Percentiles rank a stretch among this genome's conserved stretches.
Evolutionary conservation across 2,113 vertebrate genomes (phyloP).

Genomic region (Brachirus orientalis): DNA sequence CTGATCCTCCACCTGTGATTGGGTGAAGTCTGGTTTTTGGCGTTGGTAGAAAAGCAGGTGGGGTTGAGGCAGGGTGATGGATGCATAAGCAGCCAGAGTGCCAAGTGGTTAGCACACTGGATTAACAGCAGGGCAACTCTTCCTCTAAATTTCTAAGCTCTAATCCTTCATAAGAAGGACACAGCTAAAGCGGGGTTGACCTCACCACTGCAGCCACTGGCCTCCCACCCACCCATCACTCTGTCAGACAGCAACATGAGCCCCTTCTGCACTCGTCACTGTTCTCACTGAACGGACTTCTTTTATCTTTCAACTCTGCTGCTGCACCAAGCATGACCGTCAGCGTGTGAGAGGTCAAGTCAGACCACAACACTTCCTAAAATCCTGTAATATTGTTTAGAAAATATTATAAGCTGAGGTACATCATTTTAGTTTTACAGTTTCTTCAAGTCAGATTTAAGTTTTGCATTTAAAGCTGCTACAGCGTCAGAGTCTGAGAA

Average conservation of each 20-base stretch:
- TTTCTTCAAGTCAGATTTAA: no score
- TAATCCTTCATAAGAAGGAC: constrained; percentile 50
- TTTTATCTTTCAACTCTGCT: constrained; percentile 22
- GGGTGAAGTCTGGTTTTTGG: constrained; percentile 9
- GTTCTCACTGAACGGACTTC: constrained; percentile 14
- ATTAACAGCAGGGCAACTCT: constrained; percentile 56
- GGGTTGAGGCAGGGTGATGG: not conserved
- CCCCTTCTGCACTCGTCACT: constrained; percentile 12
- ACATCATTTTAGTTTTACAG: no score
- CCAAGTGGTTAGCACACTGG: constrained; percentile 26
- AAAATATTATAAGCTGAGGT: not conserved
- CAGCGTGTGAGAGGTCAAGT: not conserved
- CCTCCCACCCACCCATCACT: not conserved
- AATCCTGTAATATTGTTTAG: no score
- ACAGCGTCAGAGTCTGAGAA: no score
- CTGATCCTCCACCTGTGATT: constrained; percentile 50
- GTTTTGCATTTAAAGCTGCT: no score
- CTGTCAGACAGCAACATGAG: not conserved
- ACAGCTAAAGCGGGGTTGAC: constrained; percentile 47
- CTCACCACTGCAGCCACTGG: constrained; percentile 17
- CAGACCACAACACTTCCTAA: not conserved
- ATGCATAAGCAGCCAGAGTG: constrained; percentile 15
- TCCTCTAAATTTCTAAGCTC: constrained; percentile 51
- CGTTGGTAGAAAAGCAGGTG: not conserved
- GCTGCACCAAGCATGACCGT: not conserved